Percentiles rank a stretch among this genome's conserved stretches.
phyloP scores from a whole-genome alignment of 2,797 vertebrate species.

The Spinibarbus caldwelli region DNA sequence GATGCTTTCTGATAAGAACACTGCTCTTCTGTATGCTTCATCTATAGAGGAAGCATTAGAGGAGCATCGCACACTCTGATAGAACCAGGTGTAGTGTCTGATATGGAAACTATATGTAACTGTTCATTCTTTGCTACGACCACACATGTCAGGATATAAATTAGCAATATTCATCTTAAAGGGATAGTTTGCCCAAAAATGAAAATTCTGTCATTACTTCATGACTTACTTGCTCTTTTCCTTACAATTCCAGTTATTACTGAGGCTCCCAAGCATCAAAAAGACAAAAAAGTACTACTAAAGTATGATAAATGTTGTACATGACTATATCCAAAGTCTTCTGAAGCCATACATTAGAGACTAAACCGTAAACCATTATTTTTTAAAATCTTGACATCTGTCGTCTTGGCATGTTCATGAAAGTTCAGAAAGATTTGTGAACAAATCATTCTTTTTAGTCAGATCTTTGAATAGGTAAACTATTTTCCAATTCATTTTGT shows the following conservation, averaged over 20 bases:
- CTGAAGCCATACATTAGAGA: not conserved
- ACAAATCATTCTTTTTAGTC: not conserved
- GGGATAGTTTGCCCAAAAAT: not conserved
- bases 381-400: not conserved
- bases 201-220: not conserved
- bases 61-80: not conserved
- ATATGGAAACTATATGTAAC: not conserved
- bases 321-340: not conserved
- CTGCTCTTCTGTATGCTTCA: constrained; percentile 37
- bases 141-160: not conserved
- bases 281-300: not conserved
- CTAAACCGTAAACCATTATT: not conserved
- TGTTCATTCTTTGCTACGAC: not conserved
- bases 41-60: constrained; percentile 52
- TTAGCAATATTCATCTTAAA: not conserved
- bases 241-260: not conserved
- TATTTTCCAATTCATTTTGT: not conserved
- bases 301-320: not conserved
- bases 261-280: not conserved
- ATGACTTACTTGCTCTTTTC: not conserved
- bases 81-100: constrained; percentile 8
- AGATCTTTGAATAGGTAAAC: not conserved
- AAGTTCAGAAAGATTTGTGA: not conserved
- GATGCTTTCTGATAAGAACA: constrained; percentile 54
- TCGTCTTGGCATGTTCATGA: not conserved